Evolutionary conservation across 2,888 invertebrate species (phyloP), one percentile per base, ranked within the genome.

Genomic region (Drosophila rellima): DNA sequence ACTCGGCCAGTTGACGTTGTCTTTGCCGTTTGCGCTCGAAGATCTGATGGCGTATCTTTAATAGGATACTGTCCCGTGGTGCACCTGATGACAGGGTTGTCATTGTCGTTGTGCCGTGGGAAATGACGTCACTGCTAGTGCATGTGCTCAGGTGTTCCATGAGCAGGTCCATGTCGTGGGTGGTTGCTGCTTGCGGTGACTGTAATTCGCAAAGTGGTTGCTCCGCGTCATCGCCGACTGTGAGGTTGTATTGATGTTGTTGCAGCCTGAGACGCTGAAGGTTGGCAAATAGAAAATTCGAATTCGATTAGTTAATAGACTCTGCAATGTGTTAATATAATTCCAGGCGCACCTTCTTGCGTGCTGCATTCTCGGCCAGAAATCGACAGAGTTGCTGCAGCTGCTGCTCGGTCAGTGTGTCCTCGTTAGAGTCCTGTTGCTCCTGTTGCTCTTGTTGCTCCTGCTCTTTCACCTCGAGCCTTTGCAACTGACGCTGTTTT

Each of bases 1-100:
- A 39, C 45, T 88, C 89, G 31, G 90, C 80, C 74, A 86, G 37
- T 40, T 83, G 83, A 3, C 87, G 83, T 50, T 91, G 90, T 44
- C 91, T 79, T 44, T 91, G 89, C 1, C 91, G 89, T 52, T 92
- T 92, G 0, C 91, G 85, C 72, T 92, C 91, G 15, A 92, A 91
- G 26, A 92, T 92, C 76, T 92, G 91, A 54, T 86, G 87, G n/a
- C 91, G 90, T 59, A 92, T 92, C 72, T 92, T 92, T 2, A 90
- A 73, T 31, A 92, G 69, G 44, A 92, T 92, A 79, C 78, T 84
- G 11, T 77, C 86, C 26, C 85, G 78, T 1, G 74, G 67, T 31
- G 71, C 57, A 10, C 26, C 35, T 2, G 65, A 31, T 23, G 61
- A 2, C 10, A 48, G 7, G n/a, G 48, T 18, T 26, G 39, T 29